These are phyloP conservation scores for Amphipoea oculea DNA, from an alignment of 2,888 invertebrate species.

Conservation along the genomic window DNA sequence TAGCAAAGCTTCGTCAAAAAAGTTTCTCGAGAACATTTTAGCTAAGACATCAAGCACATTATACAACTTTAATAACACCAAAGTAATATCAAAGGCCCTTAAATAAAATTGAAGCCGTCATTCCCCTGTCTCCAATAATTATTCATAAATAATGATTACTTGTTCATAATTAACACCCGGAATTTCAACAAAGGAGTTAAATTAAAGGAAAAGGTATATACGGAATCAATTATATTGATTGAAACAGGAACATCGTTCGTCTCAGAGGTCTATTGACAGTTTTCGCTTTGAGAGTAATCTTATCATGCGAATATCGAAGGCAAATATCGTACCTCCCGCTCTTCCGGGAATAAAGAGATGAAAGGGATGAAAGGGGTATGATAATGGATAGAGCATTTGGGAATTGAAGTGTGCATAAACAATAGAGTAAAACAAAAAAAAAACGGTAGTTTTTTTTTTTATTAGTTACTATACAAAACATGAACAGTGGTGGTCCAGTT, in stretches of 20 bases:
- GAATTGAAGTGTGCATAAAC: neutral
- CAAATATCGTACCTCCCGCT: constrained; percentile 4
- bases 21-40: neutral
- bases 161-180: constrained; percentile 21
- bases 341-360: constrained; percentile 4
- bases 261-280: neutral
- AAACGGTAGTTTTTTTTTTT: too few species aligned
- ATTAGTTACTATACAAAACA: too few species aligned
- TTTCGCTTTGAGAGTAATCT: neutral
- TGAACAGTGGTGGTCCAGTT: too few species aligned
- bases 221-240: constrained; percentile 54
- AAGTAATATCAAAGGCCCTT: neutral
- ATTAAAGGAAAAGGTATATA: constrained; percentile 14
- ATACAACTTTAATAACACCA: neutral
- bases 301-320: constrained; percentile 1
- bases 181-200: constrained; percentile 29
- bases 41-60: neutral
- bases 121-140: constrained; percentile 5
- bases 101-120: neutral
- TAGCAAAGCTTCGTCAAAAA: too few species aligned
- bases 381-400: neutral
- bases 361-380: neutral
- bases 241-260: constrained; percentile 9
- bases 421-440: neutral
- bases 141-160: constrained; percentile 46